A percentile compares a stretch with the other conserved stretches of the same genome.
Conservation (phyloP, 2,113 vertebrate genomes). For the Neomonachus schauinslandi region DNA sequence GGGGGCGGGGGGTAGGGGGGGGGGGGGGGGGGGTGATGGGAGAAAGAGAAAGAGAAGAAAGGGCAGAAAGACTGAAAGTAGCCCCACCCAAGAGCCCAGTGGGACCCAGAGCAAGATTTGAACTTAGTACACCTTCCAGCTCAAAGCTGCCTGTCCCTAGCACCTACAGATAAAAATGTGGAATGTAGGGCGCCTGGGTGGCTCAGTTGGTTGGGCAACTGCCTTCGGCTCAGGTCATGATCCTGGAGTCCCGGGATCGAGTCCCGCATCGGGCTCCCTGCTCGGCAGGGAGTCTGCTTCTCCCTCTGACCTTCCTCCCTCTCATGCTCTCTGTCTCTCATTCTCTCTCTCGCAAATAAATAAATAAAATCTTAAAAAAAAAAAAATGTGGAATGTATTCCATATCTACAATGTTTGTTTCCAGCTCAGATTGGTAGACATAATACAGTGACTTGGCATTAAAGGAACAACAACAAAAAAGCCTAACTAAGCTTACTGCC, state of each 20-base stretch:
- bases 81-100: background rate
- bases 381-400: background rate
- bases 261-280: too few relatives aligned
- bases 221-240: too few relatives aligned
- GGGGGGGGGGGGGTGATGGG: fast-evolving
- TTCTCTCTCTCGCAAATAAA: too few relatives aligned
- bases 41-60: background rate
- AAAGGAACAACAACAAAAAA: background rate
- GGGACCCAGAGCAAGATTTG: background rate
- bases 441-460: background rate
- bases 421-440: background rate
- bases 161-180: too few relatives aligned
- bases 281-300: too few relatives aligned
- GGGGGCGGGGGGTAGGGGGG: background rate
- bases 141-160: background rate
- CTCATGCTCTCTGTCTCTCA: too few relatives aligned
- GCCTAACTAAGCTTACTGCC: background rate
- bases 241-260: too few relatives aligned
- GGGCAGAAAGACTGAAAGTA: background rate
- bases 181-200: too few relatives aligned
- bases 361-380: too few relatives aligned
- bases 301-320: too few relatives aligned
- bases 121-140: fast-evolving
- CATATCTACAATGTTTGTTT: background rate
- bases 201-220: too few relatives aligned